A percentile compares a stretch with the other conserved stretches of the same genome.
phyloP scores from a whole-genome alignment of 2,797 vertebrate species.

The Spatula versicolor region DNA sequence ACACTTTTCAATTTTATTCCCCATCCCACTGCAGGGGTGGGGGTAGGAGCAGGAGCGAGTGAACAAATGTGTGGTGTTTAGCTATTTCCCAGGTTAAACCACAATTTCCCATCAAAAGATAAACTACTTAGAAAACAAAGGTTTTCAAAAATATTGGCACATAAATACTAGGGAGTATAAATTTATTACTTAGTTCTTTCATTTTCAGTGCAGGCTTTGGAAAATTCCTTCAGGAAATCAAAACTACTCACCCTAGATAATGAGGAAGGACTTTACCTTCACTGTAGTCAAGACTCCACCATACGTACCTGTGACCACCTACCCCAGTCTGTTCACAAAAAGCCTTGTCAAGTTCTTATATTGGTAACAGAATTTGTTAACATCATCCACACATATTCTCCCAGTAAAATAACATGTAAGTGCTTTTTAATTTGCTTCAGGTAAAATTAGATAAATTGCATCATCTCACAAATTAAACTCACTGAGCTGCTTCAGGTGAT shows the following conservation, averaged over 20 bases:
- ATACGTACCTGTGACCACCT: background rate
- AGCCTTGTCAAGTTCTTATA: background rate
- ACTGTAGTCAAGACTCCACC: background rate
- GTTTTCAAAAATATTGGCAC: background rate
- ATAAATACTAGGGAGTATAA: background rate
- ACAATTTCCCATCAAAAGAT: background rate
- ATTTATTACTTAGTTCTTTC: background rate
- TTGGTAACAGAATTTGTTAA: background rate
- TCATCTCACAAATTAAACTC: no score
- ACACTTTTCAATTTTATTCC: no score
- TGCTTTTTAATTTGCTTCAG: background rate
- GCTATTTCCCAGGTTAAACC: no score
- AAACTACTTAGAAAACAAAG: background rate
- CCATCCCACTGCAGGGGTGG: no score
- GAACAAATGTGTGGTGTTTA: no score
- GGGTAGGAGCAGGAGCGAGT: no score
- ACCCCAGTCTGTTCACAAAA: background rate
- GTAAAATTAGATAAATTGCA: background rate
- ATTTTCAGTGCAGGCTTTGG: background rate
- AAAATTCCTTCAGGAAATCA: background rate
- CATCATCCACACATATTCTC: accelerated
- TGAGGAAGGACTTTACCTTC: background rate
- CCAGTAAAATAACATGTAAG: background rate
- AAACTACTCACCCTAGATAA: background rate
- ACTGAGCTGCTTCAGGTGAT: no score